These are phyloP conservation scores for Poecilia gillii DNA, from an alignment of 2,797 vertebrate species.

Conservation along the genomic window DNA sequence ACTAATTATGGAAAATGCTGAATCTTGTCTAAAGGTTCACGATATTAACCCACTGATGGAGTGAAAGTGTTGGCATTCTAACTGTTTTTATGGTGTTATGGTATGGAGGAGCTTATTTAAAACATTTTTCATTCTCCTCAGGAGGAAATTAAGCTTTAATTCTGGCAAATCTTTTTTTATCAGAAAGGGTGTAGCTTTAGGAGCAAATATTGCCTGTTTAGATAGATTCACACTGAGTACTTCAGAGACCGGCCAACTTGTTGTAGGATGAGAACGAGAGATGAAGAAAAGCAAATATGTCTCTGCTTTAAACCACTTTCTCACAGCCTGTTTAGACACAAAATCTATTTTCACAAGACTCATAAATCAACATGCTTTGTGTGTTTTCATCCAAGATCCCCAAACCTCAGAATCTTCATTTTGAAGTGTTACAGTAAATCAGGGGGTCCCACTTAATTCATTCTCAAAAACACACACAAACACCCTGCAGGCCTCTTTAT, in stretches of 20 bases:
- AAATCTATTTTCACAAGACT: background rate
- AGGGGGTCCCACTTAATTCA: background rate
- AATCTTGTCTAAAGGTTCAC: constrained; percentile 35
- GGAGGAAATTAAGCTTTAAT: constrained; percentile 2
- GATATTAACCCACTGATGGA: constrained; percentile 18
- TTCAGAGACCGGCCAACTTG: constrained; percentile 8
- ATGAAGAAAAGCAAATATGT: background rate
- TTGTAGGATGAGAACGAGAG: background rate
- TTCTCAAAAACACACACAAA: background rate
- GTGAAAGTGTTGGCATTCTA: constrained; percentile 21
- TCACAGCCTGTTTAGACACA: background rate
- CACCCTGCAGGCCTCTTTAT: background rate
- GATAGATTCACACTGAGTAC: constrained; percentile 33
- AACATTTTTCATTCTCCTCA: background rate
- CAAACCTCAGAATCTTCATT: background rate
- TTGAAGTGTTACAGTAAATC: background rate
- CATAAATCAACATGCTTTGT: constrained; percentile 27
- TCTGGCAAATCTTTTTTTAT: constrained; percentile 12
- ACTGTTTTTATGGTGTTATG: background rate
- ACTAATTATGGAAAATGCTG: constrained; percentile 50
- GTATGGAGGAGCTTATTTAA: background rate
- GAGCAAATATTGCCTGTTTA: constrained; percentile 6
- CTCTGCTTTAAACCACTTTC: background rate
- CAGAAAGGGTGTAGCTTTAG: background rate
- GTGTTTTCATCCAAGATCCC: constrained; percentile 13